Conservation (phyloP, 2,113 vertebrate genomes). For the Phylloscopus whistleri region DNA sequence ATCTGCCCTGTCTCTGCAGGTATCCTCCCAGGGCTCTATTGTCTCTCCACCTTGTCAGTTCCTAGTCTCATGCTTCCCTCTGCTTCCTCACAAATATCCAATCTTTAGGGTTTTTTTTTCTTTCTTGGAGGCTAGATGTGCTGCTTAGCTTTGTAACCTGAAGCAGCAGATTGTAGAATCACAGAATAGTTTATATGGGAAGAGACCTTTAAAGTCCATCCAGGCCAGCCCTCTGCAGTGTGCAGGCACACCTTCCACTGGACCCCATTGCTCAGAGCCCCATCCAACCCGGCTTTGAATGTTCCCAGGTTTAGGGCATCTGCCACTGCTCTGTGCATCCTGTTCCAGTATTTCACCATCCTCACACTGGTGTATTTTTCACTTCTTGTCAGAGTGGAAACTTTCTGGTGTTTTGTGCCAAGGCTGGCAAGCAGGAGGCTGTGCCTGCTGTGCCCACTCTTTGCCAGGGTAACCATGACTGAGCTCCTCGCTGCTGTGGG, state of each 20-base stretch:
- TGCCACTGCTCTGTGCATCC: not conserved
- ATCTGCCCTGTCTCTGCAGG: not conserved
- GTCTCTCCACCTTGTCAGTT: accelerated
- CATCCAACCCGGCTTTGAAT: not conserved
- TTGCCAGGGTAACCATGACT: not conserved
- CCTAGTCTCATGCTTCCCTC: not conserved
- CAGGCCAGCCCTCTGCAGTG: not conserved
- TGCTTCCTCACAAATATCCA: not conserved
- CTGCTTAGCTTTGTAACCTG: not conserved
- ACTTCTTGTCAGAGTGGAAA: not conserved
- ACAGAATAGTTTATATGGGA: not conserved
- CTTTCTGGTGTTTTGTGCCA: not conserved
- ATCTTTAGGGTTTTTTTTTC: accelerated
- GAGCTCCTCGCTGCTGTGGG: accelerated
- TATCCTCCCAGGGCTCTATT: not conserved
- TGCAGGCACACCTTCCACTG: not conserved
- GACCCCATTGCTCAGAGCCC: not conserved
- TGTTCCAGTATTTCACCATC: not conserved
- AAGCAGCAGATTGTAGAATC: not conserved
- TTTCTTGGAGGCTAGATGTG: not conserved
- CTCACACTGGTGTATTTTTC: not conserved
- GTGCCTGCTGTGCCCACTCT: not conserved
- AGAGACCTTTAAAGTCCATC: too few relatives aligned
- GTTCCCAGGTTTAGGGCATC: too few relatives aligned
- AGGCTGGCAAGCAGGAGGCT: not conserved